phyloP scores from a whole-genome alignment of 2,888 invertebrate genomes.

The Hymenopus coronatus region DNA sequence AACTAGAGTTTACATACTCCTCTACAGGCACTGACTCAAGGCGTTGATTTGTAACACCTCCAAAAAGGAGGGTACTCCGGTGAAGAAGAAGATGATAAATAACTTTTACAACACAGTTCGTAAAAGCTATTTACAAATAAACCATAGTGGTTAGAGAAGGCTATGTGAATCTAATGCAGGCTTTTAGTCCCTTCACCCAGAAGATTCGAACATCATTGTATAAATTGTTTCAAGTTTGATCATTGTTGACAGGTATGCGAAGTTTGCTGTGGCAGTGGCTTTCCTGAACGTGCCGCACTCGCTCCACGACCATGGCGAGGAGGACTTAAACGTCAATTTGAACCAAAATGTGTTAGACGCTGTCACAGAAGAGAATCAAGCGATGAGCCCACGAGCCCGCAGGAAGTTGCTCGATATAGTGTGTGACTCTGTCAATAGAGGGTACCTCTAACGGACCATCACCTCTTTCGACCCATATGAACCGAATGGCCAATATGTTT shows the following conservation, averaged over 20 bases:
- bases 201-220: too few relatives aligned
- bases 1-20: too few relatives aligned
- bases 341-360: neutral
- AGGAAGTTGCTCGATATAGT: neutral
- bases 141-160: too few relatives aligned
- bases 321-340: neutral
- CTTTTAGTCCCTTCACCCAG: too few relatives aligned
- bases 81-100: too few relatives aligned
- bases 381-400: neutral
- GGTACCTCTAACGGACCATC: neutral
- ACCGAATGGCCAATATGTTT: too few relatives aligned
- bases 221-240: neutral
- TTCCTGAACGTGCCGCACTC: neutral
- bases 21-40: too few relatives aligned
- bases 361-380: neutral
- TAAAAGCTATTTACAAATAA: too few relatives aligned
- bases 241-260: neutral
- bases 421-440: neutral
- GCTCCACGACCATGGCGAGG: neutral
- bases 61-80: too few relatives aligned
- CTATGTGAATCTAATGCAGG: too few relatives aligned
- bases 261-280: neutral
- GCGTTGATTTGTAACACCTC: too few relatives aligned
- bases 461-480: neutral
- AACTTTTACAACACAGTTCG: too few relatives aligned